Conservation (phyloP, 2,888 invertebrate species). For the Horisme vitalbata region DNA sequence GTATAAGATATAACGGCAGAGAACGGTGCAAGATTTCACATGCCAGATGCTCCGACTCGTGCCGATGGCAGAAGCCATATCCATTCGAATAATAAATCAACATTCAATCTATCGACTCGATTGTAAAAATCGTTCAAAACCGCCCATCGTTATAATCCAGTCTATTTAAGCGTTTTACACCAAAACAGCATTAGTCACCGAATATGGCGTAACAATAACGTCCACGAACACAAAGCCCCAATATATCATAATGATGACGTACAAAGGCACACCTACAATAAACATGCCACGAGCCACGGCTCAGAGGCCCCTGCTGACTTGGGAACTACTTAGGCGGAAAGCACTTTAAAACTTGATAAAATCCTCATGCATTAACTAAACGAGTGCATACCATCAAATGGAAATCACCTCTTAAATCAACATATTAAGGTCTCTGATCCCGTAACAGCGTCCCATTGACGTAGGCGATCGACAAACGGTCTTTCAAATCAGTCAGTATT, state of each 20-base stretch:
- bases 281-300: slow-evolving; percentile 31
- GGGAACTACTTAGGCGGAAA: slow-evolving; percentile 33
- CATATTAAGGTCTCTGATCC: slow-evolving; percentile 28
- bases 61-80: slow-evolving; percentile 24
- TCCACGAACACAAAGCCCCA: slow-evolving; percentile 34
- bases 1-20: slow-evolving; percentile 1
- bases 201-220: slow-evolving; percentile 35
- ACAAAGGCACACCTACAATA: slow-evolving; percentile 37
- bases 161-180: slow-evolving; percentile 11
- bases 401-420: slow-evolving; percentile 30
- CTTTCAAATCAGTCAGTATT: slow-evolving; percentile 32
- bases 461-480: slow-evolving; percentile 32
- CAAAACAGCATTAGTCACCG: slow-evolving; percentile 38
- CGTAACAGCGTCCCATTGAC: slow-evolving; percentile 17
- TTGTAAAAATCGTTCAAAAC: slow-evolving; percentile 25
- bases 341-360: slow-evolving; percentile 41
- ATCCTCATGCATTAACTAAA: slow-evolving; percentile 36
- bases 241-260: slow-evolving; percentile 45
- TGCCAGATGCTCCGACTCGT: slow-evolving; percentile 18
- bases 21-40: neutral
- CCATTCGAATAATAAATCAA: slow-evolving; percentile 29
- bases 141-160: slow-evolving; percentile 24
- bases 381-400: slow-evolving; percentile 22
- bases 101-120: slow-evolving; percentile 27
- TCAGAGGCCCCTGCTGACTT: slow-evolving; percentile 19